Conservation (phyloP, 1,140 invertebrate genomes). For the Nymphalis io region DNA sequence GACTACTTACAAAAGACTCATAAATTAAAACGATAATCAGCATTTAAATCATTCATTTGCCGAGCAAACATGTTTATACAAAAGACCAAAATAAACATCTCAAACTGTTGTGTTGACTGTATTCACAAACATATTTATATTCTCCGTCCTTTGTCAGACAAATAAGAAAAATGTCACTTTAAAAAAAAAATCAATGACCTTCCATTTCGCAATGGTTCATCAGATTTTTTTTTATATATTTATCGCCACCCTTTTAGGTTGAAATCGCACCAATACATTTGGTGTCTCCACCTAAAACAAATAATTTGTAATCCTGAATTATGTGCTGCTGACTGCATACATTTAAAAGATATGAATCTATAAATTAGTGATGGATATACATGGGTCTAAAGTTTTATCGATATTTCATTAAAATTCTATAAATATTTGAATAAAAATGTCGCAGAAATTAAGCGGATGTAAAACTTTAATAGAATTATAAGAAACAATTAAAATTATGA, state of each 20-base stretch:
- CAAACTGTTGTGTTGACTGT: slow-evolving; percentile 44
- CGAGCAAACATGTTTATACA: slow-evolving; percentile 51
- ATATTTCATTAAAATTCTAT: slow-evolving; percentile 33
- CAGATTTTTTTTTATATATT: slow-evolving; percentile 71
- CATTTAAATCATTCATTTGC: slow-evolving; percentile 71
- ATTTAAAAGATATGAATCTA: slow-evolving; percentile 79
- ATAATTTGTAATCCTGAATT: slow-evolving; percentile 81
- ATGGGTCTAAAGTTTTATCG: slow-evolving; percentile 47
- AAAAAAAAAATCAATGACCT: slow-evolving; percentile 56
- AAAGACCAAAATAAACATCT: slow-evolving; percentile 61
- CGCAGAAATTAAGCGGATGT: too few species aligned
- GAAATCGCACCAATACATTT: slow-evolving; percentile 70
- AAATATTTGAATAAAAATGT: neutral
- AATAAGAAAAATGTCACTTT: slow-evolving; percentile 66
- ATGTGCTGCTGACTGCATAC: slow-evolving; percentile 79
- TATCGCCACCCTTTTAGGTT: slow-evolving; percentile 63
- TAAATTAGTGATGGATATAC: slow-evolving; percentile 59
- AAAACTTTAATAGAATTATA: too few species aligned
- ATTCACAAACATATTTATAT: slow-evolving; percentile 66
- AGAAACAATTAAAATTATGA: too few species aligned
- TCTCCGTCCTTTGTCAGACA: slow-evolving; percentile 63
- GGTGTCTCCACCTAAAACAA: slow-evolving; percentile 77
- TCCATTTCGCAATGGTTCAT: slow-evolving; percentile 67
- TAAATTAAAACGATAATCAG: slow-evolving; percentile 58
- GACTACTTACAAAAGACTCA: slow-evolving; percentile 46